phyloP scores from a whole-genome alignment of 2,113 vertebrate species.

The Crotalus helleri region DNA sequence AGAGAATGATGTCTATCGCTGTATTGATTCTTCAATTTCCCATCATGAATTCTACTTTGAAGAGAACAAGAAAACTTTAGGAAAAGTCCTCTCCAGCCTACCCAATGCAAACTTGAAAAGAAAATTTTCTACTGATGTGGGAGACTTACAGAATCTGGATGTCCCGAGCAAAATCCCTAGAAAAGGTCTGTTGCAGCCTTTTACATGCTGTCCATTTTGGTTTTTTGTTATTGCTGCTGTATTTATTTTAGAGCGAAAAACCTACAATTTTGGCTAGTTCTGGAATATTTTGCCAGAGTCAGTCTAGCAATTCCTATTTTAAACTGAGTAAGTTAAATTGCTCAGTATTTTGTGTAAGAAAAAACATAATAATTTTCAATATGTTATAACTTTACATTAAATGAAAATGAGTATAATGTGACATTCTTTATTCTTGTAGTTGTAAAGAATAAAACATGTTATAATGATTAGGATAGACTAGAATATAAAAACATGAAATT shows the following conservation, averaged over 20 bases:
- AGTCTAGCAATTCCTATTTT: neutral
- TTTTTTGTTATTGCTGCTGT: neutral
- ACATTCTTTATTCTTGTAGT: neutral
- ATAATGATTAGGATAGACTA: neutral
- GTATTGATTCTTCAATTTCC: conserved; percentile 60
- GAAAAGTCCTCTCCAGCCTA: conserved; percentile 70
- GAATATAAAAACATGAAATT: neutral
- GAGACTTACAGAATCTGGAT: conserved; percentile 51
- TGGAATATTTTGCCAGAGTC: neutral
- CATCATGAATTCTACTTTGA: conserved; percentile 61
- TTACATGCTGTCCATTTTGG: neutral
- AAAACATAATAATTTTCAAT: neutral
- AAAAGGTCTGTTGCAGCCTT: conserved; percentile 67
- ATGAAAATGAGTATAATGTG: neutral
- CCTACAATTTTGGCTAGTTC: neutral
- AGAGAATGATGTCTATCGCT: conserved; percentile 62
- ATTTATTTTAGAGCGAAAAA: conserved; percentile 7
- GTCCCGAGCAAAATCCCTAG: conserved; percentile 75
- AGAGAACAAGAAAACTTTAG: conserved; percentile 73
- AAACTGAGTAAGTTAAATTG: neutral
- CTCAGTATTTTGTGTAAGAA: neutral
- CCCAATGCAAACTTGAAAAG: conserved; percentile 77
- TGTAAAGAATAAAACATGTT: neutral
- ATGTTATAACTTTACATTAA: neutral
- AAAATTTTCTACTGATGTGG: conserved; percentile 71